Percentiles rank a stretch among this genome's conserved stretches.
Conservation (phyloP, 1,140 invertebrate species). For the Leptopilina boulardi region DNA sequence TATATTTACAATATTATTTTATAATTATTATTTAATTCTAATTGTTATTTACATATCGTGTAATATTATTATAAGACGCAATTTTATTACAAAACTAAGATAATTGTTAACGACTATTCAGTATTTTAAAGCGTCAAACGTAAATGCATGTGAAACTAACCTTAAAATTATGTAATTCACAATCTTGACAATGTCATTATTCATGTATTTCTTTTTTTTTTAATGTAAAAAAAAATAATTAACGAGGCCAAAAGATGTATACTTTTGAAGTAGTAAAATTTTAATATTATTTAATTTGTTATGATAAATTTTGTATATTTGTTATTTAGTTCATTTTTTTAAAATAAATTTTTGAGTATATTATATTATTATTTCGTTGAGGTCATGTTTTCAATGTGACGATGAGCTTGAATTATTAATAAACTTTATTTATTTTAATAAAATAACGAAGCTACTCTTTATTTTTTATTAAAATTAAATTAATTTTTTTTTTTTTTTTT, state of each 20-base stretch:
- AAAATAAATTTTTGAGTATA: background rate
- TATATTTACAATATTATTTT: conserved; percentile 18
- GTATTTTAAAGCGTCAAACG: background rate
- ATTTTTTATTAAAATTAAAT: background rate
- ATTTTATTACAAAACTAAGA: background rate
- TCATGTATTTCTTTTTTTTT: conserved; percentile 7
- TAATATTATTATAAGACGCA: background rate
- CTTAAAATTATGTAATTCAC: conserved; percentile 51
- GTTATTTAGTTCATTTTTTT: background rate
- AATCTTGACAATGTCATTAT: conserved; percentile 39
- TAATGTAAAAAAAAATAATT: conserved; percentile 32
- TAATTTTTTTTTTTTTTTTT: background rate
- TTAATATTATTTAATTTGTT: background rate
- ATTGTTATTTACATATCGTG: background rate
- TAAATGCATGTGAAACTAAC: conserved; percentile 38
- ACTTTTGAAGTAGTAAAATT: background rate
- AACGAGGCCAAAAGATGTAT: background rate
- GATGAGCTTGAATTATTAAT: background rate
- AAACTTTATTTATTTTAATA: background rate
- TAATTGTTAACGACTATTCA: background rate
- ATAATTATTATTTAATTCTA: background rate
- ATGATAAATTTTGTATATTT: background rate
- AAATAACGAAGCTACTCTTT: background rate
- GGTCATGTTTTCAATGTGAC: background rate
- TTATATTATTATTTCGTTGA: too few species aligned